Evolutionary conservation across 2,888 invertebrate genomes (phyloP), one percentile per base, ranked within the genome.

Genomic region (Macrosoma leucophasiata): DNA sequence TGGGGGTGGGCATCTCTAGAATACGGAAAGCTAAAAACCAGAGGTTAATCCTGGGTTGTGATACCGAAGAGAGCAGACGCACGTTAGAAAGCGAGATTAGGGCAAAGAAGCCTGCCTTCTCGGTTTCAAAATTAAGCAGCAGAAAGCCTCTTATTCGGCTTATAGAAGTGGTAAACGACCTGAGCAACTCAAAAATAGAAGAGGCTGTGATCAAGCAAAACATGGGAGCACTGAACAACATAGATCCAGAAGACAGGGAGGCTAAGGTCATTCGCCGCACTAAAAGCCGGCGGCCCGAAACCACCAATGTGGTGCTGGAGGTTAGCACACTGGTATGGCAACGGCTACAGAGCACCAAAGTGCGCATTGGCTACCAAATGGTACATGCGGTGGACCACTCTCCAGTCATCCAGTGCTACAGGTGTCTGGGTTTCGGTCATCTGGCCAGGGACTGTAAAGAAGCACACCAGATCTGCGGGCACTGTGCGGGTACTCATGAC

Each of bases 401-500:
- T 1, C 44, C 49, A 1, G 7, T 48, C 1, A 2, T 37, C 1
- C 46, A 49, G 11, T 49, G 46, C 18, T 41, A 13, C 13, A 22
- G 22, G 7, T 46, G 50, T 24, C 11, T 48, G 2, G 36, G 41
- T 8, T 47, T 35, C 15, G 50, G 46, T 0, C 47, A 47, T 29
- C 41, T 40, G 1, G 26, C 21, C 0, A 33, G 14, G 4, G 20
- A 22, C 2, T 50, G 50, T 30, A 9, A 8, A 0, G 13, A 13
- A 0, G n/a, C n/a, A n/a, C n/a, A n/a, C n/a, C n/a, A n/a, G n/a
- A n/a, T n/a, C 5, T 49, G 49, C 31, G 40, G 43, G 0, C 28
- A 49, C 14, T 45, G 49, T 24, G 23, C 39, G 2, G 22, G 23
- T 2, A 8, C 4, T 6, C 29, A 29, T n/a, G 20, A 29, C 3